phyloP scores from a whole-genome alignment of 2,113 vertebrate species.

The Ceuthmochares aereus region DNA sequence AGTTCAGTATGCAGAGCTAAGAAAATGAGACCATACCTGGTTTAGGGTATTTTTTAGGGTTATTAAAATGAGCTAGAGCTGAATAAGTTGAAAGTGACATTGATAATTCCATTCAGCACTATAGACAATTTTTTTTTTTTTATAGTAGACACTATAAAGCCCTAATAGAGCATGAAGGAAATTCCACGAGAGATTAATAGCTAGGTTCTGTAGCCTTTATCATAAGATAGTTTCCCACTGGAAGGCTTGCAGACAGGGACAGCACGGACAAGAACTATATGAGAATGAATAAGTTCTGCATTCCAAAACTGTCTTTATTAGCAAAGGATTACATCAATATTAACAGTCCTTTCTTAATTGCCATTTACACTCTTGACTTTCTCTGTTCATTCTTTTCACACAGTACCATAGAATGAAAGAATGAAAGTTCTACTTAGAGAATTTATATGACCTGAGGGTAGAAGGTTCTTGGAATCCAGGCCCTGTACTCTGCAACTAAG shows the following conservation, averaged over 20 bases:
- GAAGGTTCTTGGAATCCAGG: not conserved
- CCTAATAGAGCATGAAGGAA: not conserved
- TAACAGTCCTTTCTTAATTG: not conserved
- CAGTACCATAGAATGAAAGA: not conserved
- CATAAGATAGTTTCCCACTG: not conserved
- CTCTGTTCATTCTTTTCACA: not conserved
- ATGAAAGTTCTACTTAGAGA: not conserved
- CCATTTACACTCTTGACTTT: not conserved
- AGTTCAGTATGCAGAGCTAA: not conserved
- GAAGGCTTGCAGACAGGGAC: not conserved
- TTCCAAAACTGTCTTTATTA: not conserved
- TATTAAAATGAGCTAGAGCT: not conserved
- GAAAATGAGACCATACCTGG: not conserved
- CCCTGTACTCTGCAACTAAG: not conserved
- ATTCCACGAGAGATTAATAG: not conserved
- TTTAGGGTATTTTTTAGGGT: not conserved
- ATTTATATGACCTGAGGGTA: not conserved
- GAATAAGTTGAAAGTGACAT: not conserved
- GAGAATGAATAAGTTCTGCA: not conserved
- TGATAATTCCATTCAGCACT: not conserved
- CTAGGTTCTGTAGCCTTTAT: not conserved
- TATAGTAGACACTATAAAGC: not conserved
- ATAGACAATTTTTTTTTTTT: accelerated
- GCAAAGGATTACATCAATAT: not conserved
- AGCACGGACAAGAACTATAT: not conserved